Percentiles rank a stretch among this genome's conserved stretches.
Evolutionary conservation across 2,888 invertebrate species (phyloP).

Genomic region (Sminthurides aquaticus): DNA sequence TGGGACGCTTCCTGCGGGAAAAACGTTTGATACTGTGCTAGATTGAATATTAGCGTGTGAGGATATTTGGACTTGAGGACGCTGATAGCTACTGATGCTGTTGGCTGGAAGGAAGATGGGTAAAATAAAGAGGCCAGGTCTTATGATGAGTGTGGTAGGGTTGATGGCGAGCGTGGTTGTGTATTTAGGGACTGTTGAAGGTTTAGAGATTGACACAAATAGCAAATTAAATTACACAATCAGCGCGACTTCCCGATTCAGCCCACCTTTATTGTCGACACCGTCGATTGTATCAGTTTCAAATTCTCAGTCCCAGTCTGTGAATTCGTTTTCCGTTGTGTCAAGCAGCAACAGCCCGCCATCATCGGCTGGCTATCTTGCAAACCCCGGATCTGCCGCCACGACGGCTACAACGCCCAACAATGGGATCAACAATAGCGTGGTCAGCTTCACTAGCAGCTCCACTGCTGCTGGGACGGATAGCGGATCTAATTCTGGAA

Average conservation of each 20-base stretch:
- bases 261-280: not conserved
- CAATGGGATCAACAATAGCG: not conserved
- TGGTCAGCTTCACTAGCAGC: constrained; percentile 4
- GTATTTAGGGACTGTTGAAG: not conserved
- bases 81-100: too few species aligned
- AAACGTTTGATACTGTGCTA: too few species aligned
- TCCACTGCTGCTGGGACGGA: constrained; percentile 9
- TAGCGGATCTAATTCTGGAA: constrained; percentile 2
- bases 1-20: too few species aligned
- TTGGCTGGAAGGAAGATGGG: too few species aligned
- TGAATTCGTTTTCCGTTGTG: constrained; percentile 14
- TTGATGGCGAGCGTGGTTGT: not conserved
- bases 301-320: constrained; percentile 16
- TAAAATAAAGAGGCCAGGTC: too few species aligned
- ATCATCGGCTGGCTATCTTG: not conserved
- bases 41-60: too few species aligned
- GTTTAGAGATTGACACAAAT: not conserved
- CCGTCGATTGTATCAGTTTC: constrained; percentile 16
- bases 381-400: not conserved
- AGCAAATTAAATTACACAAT: not conserved
- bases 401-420: not conserved
- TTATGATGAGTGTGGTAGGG: too few species aligned
- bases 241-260: not conserved
- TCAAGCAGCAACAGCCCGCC: constrained; percentile 10
- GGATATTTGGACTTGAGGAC: too few species aligned